These are phyloP conservation scores for Furcifer pardalis DNA, from an alignment of 2,797 vertebrate species.

Conservation along the genomic window DNA sequence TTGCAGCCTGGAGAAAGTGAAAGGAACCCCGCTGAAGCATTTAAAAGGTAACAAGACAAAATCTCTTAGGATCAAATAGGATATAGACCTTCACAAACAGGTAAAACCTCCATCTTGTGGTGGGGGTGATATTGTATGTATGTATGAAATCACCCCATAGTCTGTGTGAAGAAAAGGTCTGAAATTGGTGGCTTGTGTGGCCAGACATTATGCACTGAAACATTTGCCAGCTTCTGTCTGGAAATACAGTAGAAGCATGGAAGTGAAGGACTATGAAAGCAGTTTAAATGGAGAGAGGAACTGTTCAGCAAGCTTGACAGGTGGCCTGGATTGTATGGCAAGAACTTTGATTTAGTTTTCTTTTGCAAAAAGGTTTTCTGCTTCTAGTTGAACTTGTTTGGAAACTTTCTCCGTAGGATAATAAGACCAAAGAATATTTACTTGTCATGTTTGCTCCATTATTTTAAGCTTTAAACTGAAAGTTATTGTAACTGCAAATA, in stretches of 20 bases:
- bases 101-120: constrained; percentile 19
- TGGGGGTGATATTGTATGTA: not conserved
- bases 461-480: not conserved
- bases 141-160: constrained; percentile 15
- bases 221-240: not conserved
- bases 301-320: not conserved
- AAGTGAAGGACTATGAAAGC: not conserved
- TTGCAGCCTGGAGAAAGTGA: constrained; percentile 93
- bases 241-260: not conserved
- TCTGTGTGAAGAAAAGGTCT: not conserved
- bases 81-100: not conserved
- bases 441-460: not conserved
- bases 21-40: constrained; percentile 93
- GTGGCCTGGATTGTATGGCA: not conserved
- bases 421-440: not conserved
- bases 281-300: not conserved
- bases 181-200: not conserved
- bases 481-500: not conserved
- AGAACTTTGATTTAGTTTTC: not conserved
- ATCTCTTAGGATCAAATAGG: constrained; percentile 36
- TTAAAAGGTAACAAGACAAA: constrained; percentile 88
- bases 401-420: not conserved
- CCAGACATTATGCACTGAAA: constrained; percentile 1
- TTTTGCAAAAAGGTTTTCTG: not conserved
- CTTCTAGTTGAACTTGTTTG: not conserved